Base-by-base conservation (phyloP, 2,797 vertebrate genomes). In the Rhynchonycteris naso region DNA sequence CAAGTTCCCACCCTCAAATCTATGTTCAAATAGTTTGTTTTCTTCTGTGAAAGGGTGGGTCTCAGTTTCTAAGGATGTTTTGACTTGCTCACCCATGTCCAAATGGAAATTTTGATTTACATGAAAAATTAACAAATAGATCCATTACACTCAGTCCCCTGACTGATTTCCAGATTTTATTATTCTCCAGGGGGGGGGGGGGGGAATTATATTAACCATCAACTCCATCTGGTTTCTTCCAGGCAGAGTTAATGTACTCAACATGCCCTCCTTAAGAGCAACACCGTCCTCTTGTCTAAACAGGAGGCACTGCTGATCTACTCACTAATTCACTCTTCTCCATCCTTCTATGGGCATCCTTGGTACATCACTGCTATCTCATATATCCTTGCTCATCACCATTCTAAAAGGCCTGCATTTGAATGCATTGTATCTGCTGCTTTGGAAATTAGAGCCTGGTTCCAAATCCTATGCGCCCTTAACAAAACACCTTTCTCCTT, bases 391-490 rank as follows among this genome's bases (percentile, higher is more conserved):
- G 93, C 76, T 91, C 84, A 47, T 87, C 50, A 15, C 58, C 59
- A 1, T 56, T 80, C 90, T 65, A 35, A 94, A 88, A 88, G 93
- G 74, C 88, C 96, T 88, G 56, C 33, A 8, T 61, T 61, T 96
- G 96, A 98, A 89, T 95, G 91, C 88, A 97, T 47, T 7, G 90
- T 82, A 68, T 84, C 84, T 92, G 69, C 92, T 96, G 92, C 88
- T 54, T 14, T 84, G 88, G 93, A 98, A 98, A 98, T 98, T 95
- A 98, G 96, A 97, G 92, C 69, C 92, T 96, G 92, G 0, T 97
- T 98, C 96, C 95, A 94, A 97, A 98, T 97, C 96, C 97, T 65
- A 92, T 22, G 85, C 88, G 91, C 94, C 16, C 76, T 93, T 97
- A 94, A 97, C 96, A 95, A 96, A 96, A 95, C 96, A 98, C 91